Conservation (phyloP, 2,113 vertebrate species). For the Ornithorhynchus anatinus region DNA sequence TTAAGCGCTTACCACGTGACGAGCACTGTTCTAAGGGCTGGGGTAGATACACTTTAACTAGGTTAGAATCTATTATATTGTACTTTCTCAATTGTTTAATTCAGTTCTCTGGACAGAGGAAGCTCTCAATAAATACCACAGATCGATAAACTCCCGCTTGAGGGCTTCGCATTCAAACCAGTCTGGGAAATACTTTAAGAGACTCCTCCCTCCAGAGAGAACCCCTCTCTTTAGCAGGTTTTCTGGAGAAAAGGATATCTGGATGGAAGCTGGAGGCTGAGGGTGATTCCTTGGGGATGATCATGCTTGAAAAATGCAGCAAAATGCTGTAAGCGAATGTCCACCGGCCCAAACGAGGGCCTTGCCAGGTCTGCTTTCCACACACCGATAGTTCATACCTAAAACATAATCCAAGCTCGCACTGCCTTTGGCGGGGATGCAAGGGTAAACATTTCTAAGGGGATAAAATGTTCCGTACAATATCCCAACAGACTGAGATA, state of each 20-base stretch:
- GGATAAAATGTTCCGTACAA: slow-evolving; percentile 41
- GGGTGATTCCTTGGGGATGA: not conserved
- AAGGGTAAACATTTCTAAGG: slow-evolving; percentile 31
- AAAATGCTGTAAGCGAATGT: slow-evolving; percentile 9
- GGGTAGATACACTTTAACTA: too few species aligned
- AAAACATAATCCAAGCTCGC: slow-evolving; percentile 9
- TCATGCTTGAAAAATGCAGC: slow-evolving; percentile 13
- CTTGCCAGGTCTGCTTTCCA: slow-evolving; percentile 16
- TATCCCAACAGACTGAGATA: slow-evolving; percentile 9
- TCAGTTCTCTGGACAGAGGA: too few species aligned
- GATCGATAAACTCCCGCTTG: too few species aligned
- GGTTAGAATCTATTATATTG: too few species aligned
- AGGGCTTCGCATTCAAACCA: too few species aligned
- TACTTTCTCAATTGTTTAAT: too few species aligned
- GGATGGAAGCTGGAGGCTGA: not conserved
- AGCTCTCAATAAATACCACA: too few species aligned
- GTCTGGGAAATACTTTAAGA: too few species aligned
- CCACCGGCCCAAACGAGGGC: not conserved
- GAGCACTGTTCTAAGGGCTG: too few species aligned
- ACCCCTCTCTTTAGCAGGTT: too few species aligned
- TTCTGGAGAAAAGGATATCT: not conserved
- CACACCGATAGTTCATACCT: slow-evolving; percentile 22
- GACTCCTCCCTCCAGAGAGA: too few species aligned
- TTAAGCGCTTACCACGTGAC: too few species aligned
- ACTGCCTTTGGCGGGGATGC: slow-evolving; percentile 15